A percentile compares a stretch with the other conserved stretches of the same genome.
phyloP scores from a whole-genome alignment of 2,113 vertebrate genomes.

The Blennius ocellaris region DNA sequence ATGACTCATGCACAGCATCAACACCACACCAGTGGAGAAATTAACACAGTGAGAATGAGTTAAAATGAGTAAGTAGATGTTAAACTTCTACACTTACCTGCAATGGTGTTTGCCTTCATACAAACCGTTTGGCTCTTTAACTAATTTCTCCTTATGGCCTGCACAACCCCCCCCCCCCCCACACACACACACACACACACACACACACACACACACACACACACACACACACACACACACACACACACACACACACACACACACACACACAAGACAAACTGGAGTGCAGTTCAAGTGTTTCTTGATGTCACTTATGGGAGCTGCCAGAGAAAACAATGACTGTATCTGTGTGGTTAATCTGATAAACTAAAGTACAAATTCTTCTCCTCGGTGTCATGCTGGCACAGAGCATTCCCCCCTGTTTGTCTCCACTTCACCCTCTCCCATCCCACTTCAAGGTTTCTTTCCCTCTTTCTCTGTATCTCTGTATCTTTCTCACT shows the following conservation, averaged over 20 bases:
- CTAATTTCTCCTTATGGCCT: too few species aligned
- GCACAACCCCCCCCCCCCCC: background rate
- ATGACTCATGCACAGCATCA: too few species aligned
- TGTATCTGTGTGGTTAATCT: slow-evolving; percentile 24
- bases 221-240: background rate
- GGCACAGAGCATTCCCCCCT: slow-evolving; percentile 24
- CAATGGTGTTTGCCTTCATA: too few species aligned
- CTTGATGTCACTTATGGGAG: background rate
- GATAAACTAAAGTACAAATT: slow-evolving; percentile 30
- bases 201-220: background rate
- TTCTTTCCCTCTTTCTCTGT: slow-evolving; percentile 17
- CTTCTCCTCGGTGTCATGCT: slow-evolving; percentile 22
- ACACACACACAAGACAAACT: background rate
- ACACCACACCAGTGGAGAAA: too few species aligned
- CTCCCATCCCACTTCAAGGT: slow-evolving; percentile 32
- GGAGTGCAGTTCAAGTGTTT: background rate
- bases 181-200: too few species aligned
- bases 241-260: background rate
- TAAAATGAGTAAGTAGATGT: too few species aligned
- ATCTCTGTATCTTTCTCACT: slow-evolving; percentile 28
- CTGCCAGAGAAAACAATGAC: slow-evolving; percentile 3
- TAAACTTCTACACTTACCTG: too few species aligned
- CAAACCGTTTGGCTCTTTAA: too few species aligned
- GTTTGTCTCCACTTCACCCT: slow-evolving; percentile 10
- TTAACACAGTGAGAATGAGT: too few species aligned